These are phyloP conservation scores for Zeugodacus cucurbitae DNA, from an alignment of 1,140 invertebrate genomes.

Conservation along the genomic window DNA sequence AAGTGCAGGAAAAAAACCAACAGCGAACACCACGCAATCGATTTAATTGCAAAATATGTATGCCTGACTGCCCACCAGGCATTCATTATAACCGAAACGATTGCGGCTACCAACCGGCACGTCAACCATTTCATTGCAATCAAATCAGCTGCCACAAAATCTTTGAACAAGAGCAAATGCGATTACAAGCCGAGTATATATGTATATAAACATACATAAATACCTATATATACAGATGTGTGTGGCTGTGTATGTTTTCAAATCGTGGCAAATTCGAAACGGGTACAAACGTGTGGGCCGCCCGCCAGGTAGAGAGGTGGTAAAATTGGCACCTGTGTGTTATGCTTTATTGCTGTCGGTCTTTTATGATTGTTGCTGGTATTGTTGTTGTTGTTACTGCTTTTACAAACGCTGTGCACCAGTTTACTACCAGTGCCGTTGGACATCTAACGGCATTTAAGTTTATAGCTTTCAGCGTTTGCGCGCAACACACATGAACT, in stretches of 20 bases:
- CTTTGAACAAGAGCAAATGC: background rate
- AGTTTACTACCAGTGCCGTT: background rate
- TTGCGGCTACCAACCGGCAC: background rate
- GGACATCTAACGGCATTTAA: constrained; percentile 8
- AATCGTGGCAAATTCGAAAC: background rate
- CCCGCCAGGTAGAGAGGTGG: background rate
- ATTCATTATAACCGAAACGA: background rate
- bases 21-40: background rate
- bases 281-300: background rate
- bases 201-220: background rate
- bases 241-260: background rate
- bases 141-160: constrained; percentile 34
- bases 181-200: background rate
- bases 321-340: constrained; percentile 31
- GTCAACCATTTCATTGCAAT: constrained; percentile 33
- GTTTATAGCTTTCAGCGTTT: background rate
- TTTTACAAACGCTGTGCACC: background rate
- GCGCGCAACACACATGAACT: background rate
- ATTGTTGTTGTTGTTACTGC: background rate
- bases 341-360: constrained; percentile 10
- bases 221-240: background rate
- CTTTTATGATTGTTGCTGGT: background rate
- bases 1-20: too few relatives aligned
- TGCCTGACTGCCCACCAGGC: background rate
- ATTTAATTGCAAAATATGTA: constrained; percentile 30